Evolutionary conservation across 1,140 invertebrate genomes (phyloP).

Genomic region (Micrasema minimum): DNA sequence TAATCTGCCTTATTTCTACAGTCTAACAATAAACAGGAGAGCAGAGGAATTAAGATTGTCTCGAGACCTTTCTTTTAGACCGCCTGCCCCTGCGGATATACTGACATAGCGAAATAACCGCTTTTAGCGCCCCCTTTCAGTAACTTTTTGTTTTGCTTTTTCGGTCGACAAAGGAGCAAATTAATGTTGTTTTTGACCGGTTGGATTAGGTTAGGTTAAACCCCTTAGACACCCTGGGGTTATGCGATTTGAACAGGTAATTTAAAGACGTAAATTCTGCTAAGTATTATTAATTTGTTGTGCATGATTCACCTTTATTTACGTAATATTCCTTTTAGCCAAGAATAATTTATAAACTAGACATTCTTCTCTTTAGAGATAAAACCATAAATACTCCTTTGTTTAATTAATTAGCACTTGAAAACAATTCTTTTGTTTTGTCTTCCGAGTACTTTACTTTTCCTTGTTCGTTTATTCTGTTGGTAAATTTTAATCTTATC

Average conservation of each 20-base stretch:
- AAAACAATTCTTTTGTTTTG: not conserved
- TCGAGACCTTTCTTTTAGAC: not conserved
- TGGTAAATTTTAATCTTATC: slow-evolving; percentile 4
- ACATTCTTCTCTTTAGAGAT: slow-evolving; percentile 2
- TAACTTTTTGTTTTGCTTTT: not conserved
- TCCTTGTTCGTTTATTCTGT: not conserved
- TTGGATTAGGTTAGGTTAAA: slow-evolving; percentile 11
- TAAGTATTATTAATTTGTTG: slow-evolving; percentile 15
- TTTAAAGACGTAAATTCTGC: slow-evolving; percentile 28
- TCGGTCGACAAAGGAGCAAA: not conserved
- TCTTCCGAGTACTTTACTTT: not conserved
- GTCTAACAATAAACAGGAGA: too few species aligned
- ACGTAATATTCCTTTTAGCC: not conserved
- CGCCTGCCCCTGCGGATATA: not conserved
- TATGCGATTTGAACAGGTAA: slow-evolving; percentile 34
- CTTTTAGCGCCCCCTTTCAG: slow-evolving; percentile 3
- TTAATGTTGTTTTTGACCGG: slow-evolving; percentile 4
- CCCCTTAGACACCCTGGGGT: slow-evolving; percentile 11
- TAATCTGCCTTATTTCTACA: too few species aligned
- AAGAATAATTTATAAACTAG: not conserved
- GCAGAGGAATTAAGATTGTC: slow-evolving; percentile 3
- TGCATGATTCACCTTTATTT: too few species aligned
- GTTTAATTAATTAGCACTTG: not conserved
- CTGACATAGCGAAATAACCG: not conserved
- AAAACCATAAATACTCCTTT: not conserved